Percentiles rank a stretch among this genome's conserved stretches.
phyloP scores from a whole-genome alignment of 2,797 vertebrate genomes.

The Melanotaenia boesemani region DNA sequence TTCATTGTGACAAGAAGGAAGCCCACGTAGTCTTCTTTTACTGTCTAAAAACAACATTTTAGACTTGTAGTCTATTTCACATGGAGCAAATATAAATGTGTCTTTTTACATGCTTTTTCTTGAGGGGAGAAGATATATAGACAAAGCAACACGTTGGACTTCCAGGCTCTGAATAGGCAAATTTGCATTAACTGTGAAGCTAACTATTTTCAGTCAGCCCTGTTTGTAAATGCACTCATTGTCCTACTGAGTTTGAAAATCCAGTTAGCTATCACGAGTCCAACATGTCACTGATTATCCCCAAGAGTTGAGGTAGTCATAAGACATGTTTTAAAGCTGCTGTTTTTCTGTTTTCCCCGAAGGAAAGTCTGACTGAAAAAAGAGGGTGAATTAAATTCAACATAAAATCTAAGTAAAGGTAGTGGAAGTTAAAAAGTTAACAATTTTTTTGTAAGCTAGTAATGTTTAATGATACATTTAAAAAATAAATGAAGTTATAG shows the following conservation, averaged over 20 bases:
- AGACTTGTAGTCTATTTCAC: slow-evolving; percentile 43
- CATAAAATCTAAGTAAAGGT: not conserved
- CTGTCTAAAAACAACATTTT: slow-evolving; percentile 30
- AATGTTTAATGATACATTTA: not conserved
- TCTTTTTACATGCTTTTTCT: slow-evolving; percentile 53
- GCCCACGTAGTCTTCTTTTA: slow-evolving; percentile 43
- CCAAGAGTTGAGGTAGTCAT: slow-evolving; percentile 80
- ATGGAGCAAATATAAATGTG: slow-evolving; percentile 44
- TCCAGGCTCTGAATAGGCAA: slow-evolving; percentile 39
- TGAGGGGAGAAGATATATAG: slow-evolving; percentile 38
- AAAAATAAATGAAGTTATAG: not conserved
- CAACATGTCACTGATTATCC: slow-evolving; percentile 85
- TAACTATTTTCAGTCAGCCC: slow-evolving; percentile 62
- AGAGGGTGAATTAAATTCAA: slow-evolving; percentile 3
- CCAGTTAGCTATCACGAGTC: slow-evolving; percentile 86
- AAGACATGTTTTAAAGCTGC: slow-evolving; percentile 79
- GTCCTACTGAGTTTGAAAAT: slow-evolving; percentile 80
- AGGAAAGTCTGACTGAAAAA: slow-evolving; percentile 27
- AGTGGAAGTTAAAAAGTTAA: not conserved
- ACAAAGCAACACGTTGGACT: slow-evolving; percentile 38
- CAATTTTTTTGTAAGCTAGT: not conserved
- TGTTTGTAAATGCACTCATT: slow-evolving; percentile 83
- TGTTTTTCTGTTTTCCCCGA: slow-evolving; percentile 48
- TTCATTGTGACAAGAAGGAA: slow-evolving; percentile 60
- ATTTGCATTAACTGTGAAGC: slow-evolving; percentile 64